Base-by-base conservation (phyloP, 2,113 vertebrate species). In the Abramis brama region DNA sequence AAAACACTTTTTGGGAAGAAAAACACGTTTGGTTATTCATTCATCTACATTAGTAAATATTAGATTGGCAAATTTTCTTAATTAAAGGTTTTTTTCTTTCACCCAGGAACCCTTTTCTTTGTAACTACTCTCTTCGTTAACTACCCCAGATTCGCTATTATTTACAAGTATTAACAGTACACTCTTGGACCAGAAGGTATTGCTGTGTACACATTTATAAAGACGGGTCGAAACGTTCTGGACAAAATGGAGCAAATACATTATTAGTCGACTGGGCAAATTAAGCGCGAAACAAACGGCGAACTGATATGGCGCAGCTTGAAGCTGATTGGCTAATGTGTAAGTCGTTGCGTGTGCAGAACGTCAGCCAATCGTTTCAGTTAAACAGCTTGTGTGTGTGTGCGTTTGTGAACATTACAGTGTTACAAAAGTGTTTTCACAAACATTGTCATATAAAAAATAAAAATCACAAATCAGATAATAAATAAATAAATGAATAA, bases 111-210 rank as follows among this genome's bases (percentile, higher is more conserved):
- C 50, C 3, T 17, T 66, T 66, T 66, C 62, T 66, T 66, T 2
- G 5, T 30, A 64, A 52, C 47, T 78, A 79, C 52, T 55, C 10
- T 55, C 47, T 23, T 71, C 5, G 1, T 23, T 68, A 33, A 27
- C 30, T 57, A 83, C 47, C 30, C 11, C 68, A 36, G 66, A 36
- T 73, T 70, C 11, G 0, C 11, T 15, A 50, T 70, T 83, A 83
- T 83, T 83, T 83, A 83, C 81, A 83, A 70, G 47, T 83, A 73
- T 83, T 57, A 83, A 57, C 81, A 73, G 55, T 57, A 73, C 81
- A 71, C 81, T 73, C 66, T 11, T 5, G 66, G 47, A 83, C 66
- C 68, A 36, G 23, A 83, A 83, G 81, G 30, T 83, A 83, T 83
- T 83, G 81, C 81, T 83, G 81, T 83, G 68, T 73, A 59, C 81